A percentile compares a stretch with the other conserved stretches of the same genome.
phyloP scores from a whole-genome alignment of 1,140 invertebrate species.

The Augochlora pura region DNA sequence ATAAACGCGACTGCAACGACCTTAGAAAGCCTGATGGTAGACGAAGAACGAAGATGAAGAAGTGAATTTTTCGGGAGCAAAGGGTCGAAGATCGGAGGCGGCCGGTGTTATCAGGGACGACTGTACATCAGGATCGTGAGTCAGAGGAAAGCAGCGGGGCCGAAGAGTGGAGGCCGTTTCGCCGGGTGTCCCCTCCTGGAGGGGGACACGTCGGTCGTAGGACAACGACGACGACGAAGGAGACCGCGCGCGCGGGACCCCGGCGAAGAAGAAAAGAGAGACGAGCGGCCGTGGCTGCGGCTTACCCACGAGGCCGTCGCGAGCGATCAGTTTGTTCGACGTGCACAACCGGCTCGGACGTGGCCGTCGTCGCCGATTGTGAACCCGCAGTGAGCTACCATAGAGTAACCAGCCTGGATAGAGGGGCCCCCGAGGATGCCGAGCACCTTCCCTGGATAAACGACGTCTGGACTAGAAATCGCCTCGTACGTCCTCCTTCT shows the following conservation, averaged over 20 bases:
- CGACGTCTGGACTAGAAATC: background rate
- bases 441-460: constrained; percentile 23
- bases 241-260: constrained; percentile 46
- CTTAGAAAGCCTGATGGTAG: no score
- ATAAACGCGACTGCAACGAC: no score
- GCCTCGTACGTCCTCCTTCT: constrained; percentile 16
- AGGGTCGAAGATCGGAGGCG: background rate
- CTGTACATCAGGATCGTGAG: constrained; percentile 49
- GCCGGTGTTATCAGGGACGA: constrained; percentile 17
- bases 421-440: constrained; percentile 11
- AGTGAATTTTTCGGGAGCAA: no score
- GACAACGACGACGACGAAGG: constrained; percentile 30
- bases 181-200: constrained; percentile 59
- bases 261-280: constrained; percentile 68
- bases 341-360: constrained; percentile 69
- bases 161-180: constrained; percentile 60
- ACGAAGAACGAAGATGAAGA: no score
- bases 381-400: constrained; percentile 31
- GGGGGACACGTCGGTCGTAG: constrained; percentile 22
- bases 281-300: constrained; percentile 68
- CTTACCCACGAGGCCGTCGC: constrained; percentile 67
- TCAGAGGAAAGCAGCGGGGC: constrained; percentile 36
- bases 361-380: constrained; percentile 49
- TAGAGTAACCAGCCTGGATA: constrained; percentile 6
- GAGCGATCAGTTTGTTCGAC: constrained; percentile 74